These are phyloP conservation scores for Brachionichthys hirsutus DNA, from an alignment of 2,113 vertebrate species.

Conservation along the genomic window DNA sequence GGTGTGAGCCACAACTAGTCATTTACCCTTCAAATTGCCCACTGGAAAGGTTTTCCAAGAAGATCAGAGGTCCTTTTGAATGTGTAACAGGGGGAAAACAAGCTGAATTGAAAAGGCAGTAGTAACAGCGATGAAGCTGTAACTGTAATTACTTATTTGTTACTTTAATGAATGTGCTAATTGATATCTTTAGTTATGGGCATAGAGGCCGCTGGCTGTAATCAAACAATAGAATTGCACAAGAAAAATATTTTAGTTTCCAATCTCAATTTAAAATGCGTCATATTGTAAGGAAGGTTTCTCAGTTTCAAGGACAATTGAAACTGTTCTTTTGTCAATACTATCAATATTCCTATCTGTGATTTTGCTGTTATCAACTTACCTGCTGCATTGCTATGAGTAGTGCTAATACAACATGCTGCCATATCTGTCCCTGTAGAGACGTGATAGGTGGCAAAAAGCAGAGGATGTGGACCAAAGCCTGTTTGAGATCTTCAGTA, in stretches of 20 bases:
- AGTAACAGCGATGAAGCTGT: background rate
- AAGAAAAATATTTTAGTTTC: too few species aligned
- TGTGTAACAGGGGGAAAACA: conserved; percentile 8
- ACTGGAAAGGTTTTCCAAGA: conserved; percentile 19
- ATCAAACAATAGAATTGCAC: too few species aligned
- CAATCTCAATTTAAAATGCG: too few species aligned
- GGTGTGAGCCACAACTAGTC: conserved; percentile 24
- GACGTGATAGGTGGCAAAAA: conserved; percentile 22
- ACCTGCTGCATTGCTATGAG: conserved; percentile 24
- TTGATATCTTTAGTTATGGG: too few species aligned
- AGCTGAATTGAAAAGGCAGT: background rate
- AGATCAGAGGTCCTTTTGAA: background rate
- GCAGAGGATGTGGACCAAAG: background rate
- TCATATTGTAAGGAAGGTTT: background rate
- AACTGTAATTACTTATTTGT: background rate
- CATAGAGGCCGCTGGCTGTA: too few species aligned
- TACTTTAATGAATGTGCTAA: too few species aligned
- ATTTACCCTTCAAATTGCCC: conserved; percentile 31
- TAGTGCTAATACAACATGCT: conserved; percentile 7
- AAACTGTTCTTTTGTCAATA: conserved; percentile 8
- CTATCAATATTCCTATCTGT: conserved; percentile 25
- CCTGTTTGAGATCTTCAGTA: conserved; percentile 46
- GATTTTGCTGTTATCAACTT: conserved; percentile 26
- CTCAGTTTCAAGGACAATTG: background rate
- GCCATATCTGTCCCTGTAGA: conserved; percentile 34